Conservation (phyloP, 2,888 invertebrate species). For the Polyommatus iphigenia region DNA sequence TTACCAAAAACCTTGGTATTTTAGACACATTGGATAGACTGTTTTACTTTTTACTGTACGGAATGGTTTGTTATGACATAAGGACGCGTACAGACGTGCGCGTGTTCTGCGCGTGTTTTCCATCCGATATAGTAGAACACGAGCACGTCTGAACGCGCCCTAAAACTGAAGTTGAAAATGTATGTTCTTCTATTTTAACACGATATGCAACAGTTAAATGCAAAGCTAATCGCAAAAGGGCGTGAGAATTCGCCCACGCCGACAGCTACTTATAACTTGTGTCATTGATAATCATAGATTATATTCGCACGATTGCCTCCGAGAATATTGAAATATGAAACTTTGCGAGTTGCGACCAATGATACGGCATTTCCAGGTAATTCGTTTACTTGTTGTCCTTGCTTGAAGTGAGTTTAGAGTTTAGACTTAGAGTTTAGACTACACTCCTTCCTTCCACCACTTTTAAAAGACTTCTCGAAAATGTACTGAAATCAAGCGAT, state of each 20-base stretch:
- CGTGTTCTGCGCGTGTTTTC: too few species aligned
- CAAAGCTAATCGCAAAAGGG: conserved; percentile 8
- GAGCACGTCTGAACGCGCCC: too few species aligned
- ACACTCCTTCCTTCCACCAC: neutral
- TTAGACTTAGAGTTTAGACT: neutral
- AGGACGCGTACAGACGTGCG: too few species aligned
- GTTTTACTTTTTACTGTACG: too few species aligned
- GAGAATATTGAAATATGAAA: conserved; percentile 10
- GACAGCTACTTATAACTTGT: conserved; percentile 12
- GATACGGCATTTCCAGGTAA: neutral
- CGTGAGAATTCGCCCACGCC: conserved; percentile 28
- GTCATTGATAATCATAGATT: conserved; percentile 21
- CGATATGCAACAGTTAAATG: neutral
- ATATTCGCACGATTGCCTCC: conserved; percentile 17
- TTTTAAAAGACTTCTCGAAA: too few species aligned
- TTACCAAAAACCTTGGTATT: neutral
- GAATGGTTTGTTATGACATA: too few species aligned
- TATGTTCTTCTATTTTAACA: neutral
- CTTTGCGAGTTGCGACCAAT: neutral
- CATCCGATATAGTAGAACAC: too few species aligned
- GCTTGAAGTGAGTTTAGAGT: neutral
- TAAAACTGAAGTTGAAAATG: neutral
- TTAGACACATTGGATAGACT: too few species aligned
- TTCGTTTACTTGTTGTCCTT: neutral
- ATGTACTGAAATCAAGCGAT: too few species aligned